Base-by-base conservation (phyloP, 1,140 invertebrate species). In the Drosophila triauraria region DNA sequence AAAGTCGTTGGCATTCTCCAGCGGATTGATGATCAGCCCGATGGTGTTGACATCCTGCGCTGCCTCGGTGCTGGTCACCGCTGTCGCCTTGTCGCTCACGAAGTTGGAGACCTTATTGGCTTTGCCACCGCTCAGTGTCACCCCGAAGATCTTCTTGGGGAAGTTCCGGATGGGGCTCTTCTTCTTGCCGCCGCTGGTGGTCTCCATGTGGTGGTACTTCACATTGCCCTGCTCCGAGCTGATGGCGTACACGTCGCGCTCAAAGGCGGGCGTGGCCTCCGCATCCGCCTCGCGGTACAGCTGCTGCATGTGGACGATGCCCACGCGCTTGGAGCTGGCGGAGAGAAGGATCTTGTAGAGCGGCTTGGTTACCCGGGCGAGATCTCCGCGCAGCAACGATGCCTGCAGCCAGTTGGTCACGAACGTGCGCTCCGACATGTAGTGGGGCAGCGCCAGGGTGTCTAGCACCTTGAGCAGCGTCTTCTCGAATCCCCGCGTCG, bases 151-250 rank as follows among this genome's bases (percentile, higher is more conserved):
- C 62, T 93, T 93, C 68, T 93, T 93, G 6, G 82, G 92, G 7
- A 93, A 75, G 60, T 90, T 91, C 3, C 92, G 47, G 17, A 93
- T 93, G 2, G 92, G 92, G 57, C 91, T 92, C 48, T 88, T 91
- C 43, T 93, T 93, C 40, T 93, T 93, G 10, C 75, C 67, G 2
- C 63, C 82, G 23, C 54, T 78, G 10, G 74, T 50, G 2, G 86
- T 65, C 58, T 92, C 95, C 25, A 97, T 95, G 48, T 91, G 88
- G 90, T 98, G 97, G 93, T 97, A 98, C 77, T 97, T 97, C 1
- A 98, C 95, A 82, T 97, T 97, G 2, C 97, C 97, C 78, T 97
- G 96, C 25, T 97, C 96, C 48, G 96, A 97, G 82, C 97, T 98
- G 42, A 98, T 97, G 3, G 97, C 97, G 91, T 96, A 97, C 10